These are phyloP conservation scores for Clanis bilineata DNA, from an alignment of 2,888 invertebrate species.

Conservation along the genomic window DNA sequence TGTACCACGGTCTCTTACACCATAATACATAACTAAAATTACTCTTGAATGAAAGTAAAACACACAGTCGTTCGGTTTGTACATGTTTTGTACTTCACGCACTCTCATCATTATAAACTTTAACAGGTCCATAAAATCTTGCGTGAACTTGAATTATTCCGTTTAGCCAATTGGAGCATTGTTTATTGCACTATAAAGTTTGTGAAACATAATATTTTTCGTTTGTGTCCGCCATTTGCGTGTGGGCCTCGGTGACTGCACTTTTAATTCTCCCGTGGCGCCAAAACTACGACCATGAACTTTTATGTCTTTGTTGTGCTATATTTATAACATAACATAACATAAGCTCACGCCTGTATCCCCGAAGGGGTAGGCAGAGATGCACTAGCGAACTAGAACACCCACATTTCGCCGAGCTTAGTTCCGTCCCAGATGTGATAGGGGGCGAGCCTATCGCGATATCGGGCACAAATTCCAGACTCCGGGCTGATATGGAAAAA, in stretches of 20 bases:
- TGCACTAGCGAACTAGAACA: too few species aligned
- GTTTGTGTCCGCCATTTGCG: constrained; percentile 2
- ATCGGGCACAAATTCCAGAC: too few species aligned
- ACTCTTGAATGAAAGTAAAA: too few species aligned
- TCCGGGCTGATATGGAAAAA: too few species aligned
- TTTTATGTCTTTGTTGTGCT: constrained; percentile 8
- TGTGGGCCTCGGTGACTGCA: constrained; percentile 12
- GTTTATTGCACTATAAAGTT: constrained; percentile 7
- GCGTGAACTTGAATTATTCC: constrained; percentile 11
- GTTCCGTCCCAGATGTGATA: too few species aligned
- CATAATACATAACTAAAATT: too few species aligned
- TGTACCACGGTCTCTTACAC: too few species aligned
- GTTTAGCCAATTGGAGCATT: constrained; percentile 12
- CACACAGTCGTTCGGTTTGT: too few species aligned
- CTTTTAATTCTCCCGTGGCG: constrained; percentile 12
- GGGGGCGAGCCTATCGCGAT: too few species aligned
- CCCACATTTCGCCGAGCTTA: too few species aligned
- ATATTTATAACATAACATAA: not conserved
- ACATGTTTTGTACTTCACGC: not conserved
- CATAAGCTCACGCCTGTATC: too few species aligned
- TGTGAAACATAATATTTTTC: constrained; percentile 10
- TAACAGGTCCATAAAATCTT: constrained; percentile 6
- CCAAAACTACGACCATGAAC: constrained; percentile 16
- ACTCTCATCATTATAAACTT: not conserved
- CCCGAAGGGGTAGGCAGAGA: too few species aligned